Percentiles rank a stretch among this genome's conserved stretches.
These are phyloP conservation scores for Entomobrya multifasciata DNA, from an alignment of 2,888 invertebrate genomes.

Conservation along the genomic window DNA sequence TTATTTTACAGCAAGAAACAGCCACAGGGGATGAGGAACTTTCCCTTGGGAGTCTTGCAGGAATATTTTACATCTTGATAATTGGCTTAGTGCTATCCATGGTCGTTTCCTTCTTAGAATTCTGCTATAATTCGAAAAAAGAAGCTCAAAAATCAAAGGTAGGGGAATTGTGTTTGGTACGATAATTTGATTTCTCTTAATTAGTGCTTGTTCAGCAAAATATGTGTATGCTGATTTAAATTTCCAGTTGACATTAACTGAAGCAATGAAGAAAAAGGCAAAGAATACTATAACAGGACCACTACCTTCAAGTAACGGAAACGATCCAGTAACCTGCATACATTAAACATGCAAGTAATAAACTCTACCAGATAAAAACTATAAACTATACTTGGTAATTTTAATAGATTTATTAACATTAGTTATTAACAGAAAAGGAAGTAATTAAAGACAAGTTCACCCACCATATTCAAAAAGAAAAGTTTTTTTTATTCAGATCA, in stretches of 20 bases:
- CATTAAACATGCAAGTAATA: slow-evolving; percentile 24
- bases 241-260: slow-evolving; percentile 87
- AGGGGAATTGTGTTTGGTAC: neutral
- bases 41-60: slow-evolving; percentile 97
- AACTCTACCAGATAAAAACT: neutral
- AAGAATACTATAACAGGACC: slow-evolving; percentile 88
- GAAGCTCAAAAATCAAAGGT: slow-evolving; percentile 90
- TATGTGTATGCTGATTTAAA: neutral
- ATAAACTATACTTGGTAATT: neutral
- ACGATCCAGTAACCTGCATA: slow-evolving; percentile 62
- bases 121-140: slow-evolving; percentile 94
- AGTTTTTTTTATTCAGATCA: no score
- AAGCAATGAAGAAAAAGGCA: slow-evolving; percentile 93
- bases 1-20: slow-evolving; percentile 80
- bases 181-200: neutral
- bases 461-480: no score
- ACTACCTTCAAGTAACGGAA: slow-evolving; percentile 61
- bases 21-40: slow-evolving; percentile 86
- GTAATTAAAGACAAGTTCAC: no score
- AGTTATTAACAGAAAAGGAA: no score
- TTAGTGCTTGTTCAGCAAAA: neutral
- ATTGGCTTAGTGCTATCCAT: slow-evolving; percentile 95
- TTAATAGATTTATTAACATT: no score
- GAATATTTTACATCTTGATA: slow-evolving; percentile 98
- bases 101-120: slow-evolving; percentile 95